Conservation (phyloP, 2,113 vertebrate species). For the Ceuthmochares aereus region DNA sequence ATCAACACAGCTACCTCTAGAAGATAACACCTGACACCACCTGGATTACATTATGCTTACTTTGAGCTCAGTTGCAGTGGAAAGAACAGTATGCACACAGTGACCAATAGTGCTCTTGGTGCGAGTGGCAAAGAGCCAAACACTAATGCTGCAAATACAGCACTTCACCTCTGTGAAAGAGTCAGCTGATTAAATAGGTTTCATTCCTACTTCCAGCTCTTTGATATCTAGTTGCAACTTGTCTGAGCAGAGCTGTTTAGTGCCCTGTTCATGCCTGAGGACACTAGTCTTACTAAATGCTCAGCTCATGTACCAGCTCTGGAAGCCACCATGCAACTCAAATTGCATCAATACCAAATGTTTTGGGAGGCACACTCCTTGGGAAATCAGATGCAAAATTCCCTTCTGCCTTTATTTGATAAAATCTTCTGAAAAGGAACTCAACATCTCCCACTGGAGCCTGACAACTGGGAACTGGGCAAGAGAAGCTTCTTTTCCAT, state of each 20-base stretch:
- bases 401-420: not conserved
- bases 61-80: not conserved
- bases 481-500: not conserved
- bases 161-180: not conserved
- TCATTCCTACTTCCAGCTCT: not conserved
- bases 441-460: not conserved
- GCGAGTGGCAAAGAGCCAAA: not conserved
- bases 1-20: not conserved
- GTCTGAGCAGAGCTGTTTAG: not conserved
- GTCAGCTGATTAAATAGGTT: not conserved
- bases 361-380: not conserved
- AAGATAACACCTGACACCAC: not conserved
- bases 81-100: not conserved
- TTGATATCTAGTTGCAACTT: not conserved
- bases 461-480: not conserved
- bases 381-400: not conserved
- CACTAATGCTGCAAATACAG: not conserved
- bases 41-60: not conserved
- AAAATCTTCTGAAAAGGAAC: not conserved
- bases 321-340: not conserved
- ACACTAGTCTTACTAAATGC: not conserved
- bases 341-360: not conserved
- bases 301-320: not conserved
- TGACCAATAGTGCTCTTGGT: not conserved
- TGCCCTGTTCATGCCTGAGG: not conserved